Conservation (phyloP, 2,888 invertebrate species). For the Busseola fusca region DNA sequence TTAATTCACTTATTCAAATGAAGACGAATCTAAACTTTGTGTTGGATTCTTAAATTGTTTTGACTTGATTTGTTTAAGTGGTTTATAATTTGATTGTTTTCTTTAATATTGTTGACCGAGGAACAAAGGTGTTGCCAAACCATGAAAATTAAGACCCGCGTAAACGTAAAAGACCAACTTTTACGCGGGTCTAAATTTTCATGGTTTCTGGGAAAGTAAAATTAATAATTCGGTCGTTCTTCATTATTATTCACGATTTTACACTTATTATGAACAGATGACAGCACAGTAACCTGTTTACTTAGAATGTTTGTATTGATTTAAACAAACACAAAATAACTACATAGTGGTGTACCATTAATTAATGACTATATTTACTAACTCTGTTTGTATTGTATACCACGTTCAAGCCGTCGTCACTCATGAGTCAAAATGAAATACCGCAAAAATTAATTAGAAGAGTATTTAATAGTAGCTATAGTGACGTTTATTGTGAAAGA, state of each 20-base stretch:
- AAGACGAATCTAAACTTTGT: conserved; percentile 61
- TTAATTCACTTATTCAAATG: conserved; percentile 67
- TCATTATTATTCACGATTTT: not conserved
- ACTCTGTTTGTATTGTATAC: not conserved
- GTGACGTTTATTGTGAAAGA: not conserved
- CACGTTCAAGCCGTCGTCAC: not conserved
- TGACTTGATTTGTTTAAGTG: conserved; percentile 61
- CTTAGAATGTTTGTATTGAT: not conserved
- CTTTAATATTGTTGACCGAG: conserved; percentile 34
- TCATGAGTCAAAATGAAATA: conserved; percentile 9
- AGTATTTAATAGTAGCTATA: not conserved
- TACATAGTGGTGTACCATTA: not conserved
- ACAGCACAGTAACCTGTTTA: not conserved
- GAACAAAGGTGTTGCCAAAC: conserved; percentile 18
- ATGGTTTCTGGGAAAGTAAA: not conserved
- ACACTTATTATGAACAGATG: not conserved
- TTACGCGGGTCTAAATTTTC: conserved; percentile 14
- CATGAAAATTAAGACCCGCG: too few species aligned
- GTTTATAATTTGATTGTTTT: conserved; percentile 57
- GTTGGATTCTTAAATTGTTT: conserved; percentile 59
- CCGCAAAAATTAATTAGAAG: conserved; percentile 31
- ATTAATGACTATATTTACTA: too few species aligned
- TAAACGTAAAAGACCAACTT: not conserved
- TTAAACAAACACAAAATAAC: not conserved
- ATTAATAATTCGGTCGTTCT: conserved; percentile 6